These are phyloP conservation scores for Cydia splendana DNA, from an alignment of 1,140 invertebrate species.

Conservation along the genomic window DNA sequence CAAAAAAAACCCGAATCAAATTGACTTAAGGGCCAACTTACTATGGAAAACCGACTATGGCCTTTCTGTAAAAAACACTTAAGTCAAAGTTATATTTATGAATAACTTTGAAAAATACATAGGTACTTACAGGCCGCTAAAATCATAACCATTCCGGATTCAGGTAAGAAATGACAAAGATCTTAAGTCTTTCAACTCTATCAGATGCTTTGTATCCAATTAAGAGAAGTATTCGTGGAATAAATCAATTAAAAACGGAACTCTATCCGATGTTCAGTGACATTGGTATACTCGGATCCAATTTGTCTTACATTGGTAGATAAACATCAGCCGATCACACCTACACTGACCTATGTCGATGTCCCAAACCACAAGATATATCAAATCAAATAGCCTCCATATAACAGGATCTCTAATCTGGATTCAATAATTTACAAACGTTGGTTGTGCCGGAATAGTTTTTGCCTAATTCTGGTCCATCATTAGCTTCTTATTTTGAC, in stretches of 20 bases:
- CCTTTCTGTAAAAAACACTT: too few species aligned
- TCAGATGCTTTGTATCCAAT: constrained; percentile 40
- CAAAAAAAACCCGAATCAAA: too few species aligned
- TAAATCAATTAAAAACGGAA: constrained; percentile 60
- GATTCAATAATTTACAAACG: not conserved
- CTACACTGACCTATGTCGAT: constrained; percentile 31
- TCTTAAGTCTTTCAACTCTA: not conserved
- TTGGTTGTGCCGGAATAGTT: not conserved
- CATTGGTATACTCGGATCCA: constrained; percentile 58
- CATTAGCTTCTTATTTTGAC: too few species aligned
- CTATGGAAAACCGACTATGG: too few species aligned
- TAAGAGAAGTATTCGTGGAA: constrained; percentile 49
- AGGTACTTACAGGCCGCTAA: too few species aligned
- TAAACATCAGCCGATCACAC: constrained; percentile 53
- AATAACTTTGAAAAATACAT: too few species aligned
- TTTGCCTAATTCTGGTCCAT: not conserved
- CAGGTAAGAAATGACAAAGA: not conserved
- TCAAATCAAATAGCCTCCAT: constrained; percentile 25
- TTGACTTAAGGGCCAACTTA: too few species aligned
- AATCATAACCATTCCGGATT: not conserved
- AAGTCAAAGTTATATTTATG: too few species aligned
- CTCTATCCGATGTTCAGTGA: constrained; percentile 55
- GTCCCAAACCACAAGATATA: constrained; percentile 16
- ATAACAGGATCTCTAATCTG: constrained; percentile 15
- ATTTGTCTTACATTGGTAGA: constrained; percentile 68